These are phyloP conservation scores for Chelidonichthys spinosus DNA, from an alignment of 2,797 vertebrate genomes.

Conservation along the genomic window DNA sequence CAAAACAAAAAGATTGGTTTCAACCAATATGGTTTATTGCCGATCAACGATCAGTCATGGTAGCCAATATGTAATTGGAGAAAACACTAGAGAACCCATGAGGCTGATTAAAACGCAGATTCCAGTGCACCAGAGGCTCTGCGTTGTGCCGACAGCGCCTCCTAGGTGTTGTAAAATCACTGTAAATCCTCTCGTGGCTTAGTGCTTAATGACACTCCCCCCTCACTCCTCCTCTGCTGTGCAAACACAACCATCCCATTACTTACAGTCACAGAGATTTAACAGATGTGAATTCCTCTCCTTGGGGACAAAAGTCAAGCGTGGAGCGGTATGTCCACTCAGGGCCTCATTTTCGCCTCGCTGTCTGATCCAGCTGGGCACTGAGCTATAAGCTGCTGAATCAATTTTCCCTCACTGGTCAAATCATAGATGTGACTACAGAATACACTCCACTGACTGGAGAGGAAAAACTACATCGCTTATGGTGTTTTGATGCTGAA, in stretches of 20 bases:
- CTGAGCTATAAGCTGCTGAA: slow-evolving; percentile 55
- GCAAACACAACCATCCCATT: slow-evolving; percentile 44
- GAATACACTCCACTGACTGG: slow-evolving; percentile 35
- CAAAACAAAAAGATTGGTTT: not conserved
- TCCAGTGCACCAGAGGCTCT: too few relatives aligned
- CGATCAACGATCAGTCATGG: too few relatives aligned
- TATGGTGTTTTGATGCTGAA: too few relatives aligned
- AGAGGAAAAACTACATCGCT: slow-evolving; percentile 20
- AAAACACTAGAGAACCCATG: too few relatives aligned
- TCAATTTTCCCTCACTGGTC: slow-evolving; percentile 65
- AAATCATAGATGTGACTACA: slow-evolving; percentile 53
- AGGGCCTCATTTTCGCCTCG: slow-evolving; percentile 41
- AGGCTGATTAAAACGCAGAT: too few relatives aligned
- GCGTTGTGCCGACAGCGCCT: not conserved
- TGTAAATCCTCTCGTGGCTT: not conserved
- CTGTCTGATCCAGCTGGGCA: slow-evolving; percentile 55
- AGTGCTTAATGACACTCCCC: slow-evolving; percentile 35
- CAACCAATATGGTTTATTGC: too few relatives aligned
- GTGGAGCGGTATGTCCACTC: slow-evolving; percentile 38
- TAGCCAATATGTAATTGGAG: too few relatives aligned
- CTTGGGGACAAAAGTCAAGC: slow-evolving; percentile 54
- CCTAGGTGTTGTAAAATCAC: not conserved
- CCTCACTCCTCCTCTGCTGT: slow-evolving; percentile 6
- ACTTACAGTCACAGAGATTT: slow-evolving; percentile 62
- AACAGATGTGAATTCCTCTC: slow-evolving; percentile 60